Conservation (phyloP, 2,797 vertebrate genomes). For the Hypotaenidia philippensis region DNA sequence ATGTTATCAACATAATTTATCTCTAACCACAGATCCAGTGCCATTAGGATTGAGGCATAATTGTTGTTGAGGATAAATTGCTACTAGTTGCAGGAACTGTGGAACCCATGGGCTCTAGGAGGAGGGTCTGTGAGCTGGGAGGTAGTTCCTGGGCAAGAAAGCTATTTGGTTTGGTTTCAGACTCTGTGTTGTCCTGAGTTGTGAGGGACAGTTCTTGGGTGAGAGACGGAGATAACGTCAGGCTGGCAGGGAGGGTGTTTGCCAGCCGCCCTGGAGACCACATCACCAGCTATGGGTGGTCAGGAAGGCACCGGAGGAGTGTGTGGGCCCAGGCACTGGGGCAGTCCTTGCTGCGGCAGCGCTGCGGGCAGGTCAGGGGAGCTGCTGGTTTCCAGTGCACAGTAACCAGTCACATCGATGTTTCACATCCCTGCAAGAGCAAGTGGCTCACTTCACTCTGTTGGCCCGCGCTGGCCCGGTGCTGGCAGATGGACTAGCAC, state of each 20-base stretch:
- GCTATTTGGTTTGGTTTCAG: not conserved
- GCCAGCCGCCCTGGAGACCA: not conserved
- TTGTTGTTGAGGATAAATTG: not conserved
- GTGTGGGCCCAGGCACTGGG: not conserved
- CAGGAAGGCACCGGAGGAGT: not conserved
- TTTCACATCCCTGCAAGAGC: not conserved
- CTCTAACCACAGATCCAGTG: not conserved
- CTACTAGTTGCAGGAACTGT: not conserved
- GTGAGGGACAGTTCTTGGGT: not conserved
- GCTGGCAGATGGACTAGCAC: not conserved
- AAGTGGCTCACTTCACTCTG: fast-evolving
- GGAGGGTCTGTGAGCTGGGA: not conserved
- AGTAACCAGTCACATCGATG: not conserved
- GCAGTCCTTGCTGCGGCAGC: not conserved
- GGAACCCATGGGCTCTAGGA: not conserved
- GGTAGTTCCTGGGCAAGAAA: not conserved
- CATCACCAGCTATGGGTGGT: not conserved
- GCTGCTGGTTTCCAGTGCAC: not conserved
- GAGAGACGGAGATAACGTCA: not conserved
- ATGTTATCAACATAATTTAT: not conserved
- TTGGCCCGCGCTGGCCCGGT: not conserved
- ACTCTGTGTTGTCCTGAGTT: not conserved
- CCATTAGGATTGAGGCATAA: not conserved
- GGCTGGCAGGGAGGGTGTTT: not conserved
- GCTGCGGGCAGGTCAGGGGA: not conserved